Percentiles rank a stretch among this genome's conserved stretches.
Evolutionary conservation across 2,113 vertebrate genomes (phyloP).

Genomic region (Asarcornis scutulata): DNA sequence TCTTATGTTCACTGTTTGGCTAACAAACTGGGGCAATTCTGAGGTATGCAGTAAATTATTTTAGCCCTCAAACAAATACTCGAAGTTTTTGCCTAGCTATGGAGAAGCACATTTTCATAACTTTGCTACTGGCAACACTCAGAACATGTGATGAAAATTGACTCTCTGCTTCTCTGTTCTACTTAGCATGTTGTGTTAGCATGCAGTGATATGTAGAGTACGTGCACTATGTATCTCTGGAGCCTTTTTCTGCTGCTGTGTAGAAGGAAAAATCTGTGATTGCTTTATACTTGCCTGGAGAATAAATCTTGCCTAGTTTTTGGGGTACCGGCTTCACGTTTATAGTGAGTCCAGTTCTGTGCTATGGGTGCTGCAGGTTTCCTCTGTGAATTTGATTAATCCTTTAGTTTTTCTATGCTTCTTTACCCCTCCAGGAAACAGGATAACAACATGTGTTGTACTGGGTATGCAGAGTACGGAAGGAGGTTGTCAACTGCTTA

Average conservation of each 20-base stretch:
- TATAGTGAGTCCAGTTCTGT: neutral
- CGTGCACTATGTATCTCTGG: neutral
- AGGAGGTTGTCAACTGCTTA: neutral
- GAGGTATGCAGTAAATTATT: neutral
- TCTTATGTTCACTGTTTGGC: neutral
- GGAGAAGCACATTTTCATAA: neutral
- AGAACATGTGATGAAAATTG: accelerated
- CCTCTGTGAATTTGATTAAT: neutral
- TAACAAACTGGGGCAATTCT: neutral
- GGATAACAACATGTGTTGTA: neutral
- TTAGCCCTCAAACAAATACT: neutral
- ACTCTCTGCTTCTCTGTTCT: neutral
- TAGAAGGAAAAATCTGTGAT: neutral
- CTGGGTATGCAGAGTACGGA: neutral
- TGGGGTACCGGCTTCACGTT: neutral
- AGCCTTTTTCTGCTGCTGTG: neutral
- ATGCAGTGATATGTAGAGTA: neutral
- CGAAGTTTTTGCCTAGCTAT: neutral
- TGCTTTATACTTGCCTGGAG: neutral
- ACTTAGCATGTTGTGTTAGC: neutral
- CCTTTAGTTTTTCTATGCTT: neutral
- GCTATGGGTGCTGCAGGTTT: neutral
- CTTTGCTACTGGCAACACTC: neutral
- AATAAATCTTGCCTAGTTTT: neutral
- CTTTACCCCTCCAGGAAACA: neutral